phyloP scores from a whole-genome alignment of 2,797 vertebrate species.

The Syncerus caffer region DNA sequence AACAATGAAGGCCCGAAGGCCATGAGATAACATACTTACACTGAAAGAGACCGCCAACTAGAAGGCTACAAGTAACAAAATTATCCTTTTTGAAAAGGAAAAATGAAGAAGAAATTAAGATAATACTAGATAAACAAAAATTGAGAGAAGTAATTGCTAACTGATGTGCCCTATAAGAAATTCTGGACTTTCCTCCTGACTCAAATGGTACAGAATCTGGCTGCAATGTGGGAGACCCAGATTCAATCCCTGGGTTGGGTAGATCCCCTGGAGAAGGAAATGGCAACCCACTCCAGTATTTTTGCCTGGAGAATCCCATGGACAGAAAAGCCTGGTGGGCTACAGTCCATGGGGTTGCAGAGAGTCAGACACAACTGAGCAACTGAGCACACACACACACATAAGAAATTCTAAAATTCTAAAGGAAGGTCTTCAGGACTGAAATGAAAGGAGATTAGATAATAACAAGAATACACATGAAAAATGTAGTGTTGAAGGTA shows the following conservation, averaged over 20 bases:
- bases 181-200: background rate
- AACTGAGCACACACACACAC: accelerated
- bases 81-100: background rate
- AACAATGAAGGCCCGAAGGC: background rate
- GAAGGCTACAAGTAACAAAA: background rate
- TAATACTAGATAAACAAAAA: background rate
- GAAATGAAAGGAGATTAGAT: background rate
- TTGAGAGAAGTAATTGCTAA: background rate
- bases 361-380: background rate
- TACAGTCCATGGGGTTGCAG: background rate
- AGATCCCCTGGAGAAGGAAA: background rate
- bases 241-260: background rate
- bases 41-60: background rate
- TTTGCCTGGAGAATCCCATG: background rate
- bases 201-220: background rate
- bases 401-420: background rate
- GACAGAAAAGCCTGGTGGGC: background rate
- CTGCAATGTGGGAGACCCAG: background rate
- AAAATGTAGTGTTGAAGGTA: background rate
- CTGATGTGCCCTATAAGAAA: background rate
- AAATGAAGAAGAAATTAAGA: background rate
- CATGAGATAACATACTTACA: background rate
- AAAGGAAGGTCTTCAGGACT: background rate
- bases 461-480: background rate
- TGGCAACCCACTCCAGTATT: background rate